Percentiles rank a stretch among this genome's conserved stretches.
Evolutionary conservation across 2,888 invertebrate species (phyloP).

Genomic region (Pammene fasciana): DNA sequence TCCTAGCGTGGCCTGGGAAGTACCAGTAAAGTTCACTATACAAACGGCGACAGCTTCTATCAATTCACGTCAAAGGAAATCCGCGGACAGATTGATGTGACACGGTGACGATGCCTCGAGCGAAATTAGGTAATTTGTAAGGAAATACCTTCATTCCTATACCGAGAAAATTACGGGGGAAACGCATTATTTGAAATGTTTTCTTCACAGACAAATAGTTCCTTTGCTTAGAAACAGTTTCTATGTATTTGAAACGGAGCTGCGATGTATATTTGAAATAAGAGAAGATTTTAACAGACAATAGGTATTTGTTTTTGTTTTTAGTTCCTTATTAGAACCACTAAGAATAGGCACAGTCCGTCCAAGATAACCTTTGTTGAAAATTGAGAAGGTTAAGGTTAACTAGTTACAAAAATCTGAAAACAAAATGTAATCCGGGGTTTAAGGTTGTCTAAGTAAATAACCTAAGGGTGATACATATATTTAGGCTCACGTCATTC

Average conservation of each 20-base stretch:
- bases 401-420: no score
- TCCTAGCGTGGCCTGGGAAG: slow-evolving; percentile 10
- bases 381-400: no score
- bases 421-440: no score
- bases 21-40: slow-evolving; percentile 33
- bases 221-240: not conserved
- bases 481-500: no score
- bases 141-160: slow-evolving; percentile 32
- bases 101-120: slow-evolving; percentile 42
- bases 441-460: no score
- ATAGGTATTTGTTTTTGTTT: no score
- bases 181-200: slow-evolving; percentile 27
- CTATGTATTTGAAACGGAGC: not conserved
- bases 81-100: slow-evolving; percentile 54
- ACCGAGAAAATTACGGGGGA: slow-evolving; percentile 25
- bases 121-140: slow-evolving; percentile 41
- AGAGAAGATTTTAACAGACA: no score
- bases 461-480: no score
- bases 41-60: slow-evolving; percentile 45
- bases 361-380: no score
- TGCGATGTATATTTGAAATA: no score
- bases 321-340: no score
- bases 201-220: slow-evolving; percentile 14
- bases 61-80: slow-evolving; percentile 48
- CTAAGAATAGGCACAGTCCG: no score